Conservation (phyloP, 53 echinoderm and acorn worm species). For the Henricia sp. region DNA sequence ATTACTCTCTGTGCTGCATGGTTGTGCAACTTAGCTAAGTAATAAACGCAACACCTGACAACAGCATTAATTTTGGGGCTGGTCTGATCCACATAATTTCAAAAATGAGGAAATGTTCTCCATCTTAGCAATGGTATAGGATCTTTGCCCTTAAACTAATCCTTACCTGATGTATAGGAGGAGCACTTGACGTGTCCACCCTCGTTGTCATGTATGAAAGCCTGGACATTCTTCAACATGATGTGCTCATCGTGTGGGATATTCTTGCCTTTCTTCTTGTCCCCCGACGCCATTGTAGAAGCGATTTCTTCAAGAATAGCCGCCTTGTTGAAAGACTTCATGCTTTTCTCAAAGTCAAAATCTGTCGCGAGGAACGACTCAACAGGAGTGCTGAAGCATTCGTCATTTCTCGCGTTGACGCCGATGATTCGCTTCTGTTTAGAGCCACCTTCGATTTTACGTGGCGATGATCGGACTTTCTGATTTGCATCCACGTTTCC, state of each 20-base stretch:
- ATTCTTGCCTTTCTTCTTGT: slow-evolving; percentile 63
- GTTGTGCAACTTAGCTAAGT: no score
- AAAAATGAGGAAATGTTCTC: no score
- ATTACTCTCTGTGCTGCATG: no score
- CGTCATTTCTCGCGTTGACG: slow-evolving; percentile 74
- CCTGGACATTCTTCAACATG: slow-evolving; percentile 43
- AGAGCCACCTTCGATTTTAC: slow-evolving; percentile 75
- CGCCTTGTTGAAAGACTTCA: slow-evolving; percentile 93
- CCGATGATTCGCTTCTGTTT: slow-evolving; percentile 58
- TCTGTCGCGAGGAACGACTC: slow-evolving; percentile 76
- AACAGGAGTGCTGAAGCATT: slow-evolving; percentile 93
- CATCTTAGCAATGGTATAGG: no score
- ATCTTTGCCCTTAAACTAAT: no score
- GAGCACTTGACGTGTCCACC: slow-evolving; percentile 39
- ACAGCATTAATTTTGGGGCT: no score
- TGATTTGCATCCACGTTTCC: slow-evolving; percentile 45
- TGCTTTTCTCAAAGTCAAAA: slow-evolving; percentile 96
- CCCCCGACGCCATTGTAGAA: slow-evolving; percentile 41
- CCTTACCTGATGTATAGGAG: slow-evolving; percentile 36
- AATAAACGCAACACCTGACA: no score
- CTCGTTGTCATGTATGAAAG: slow-evolving; percentile 43
- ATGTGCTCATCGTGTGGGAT: slow-evolving; percentile 84
- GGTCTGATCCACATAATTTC: no score
- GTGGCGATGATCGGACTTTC: slow-evolving; percentile 71
- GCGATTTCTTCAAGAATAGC: slow-evolving; percentile 74